These are phyloP conservation scores for Cataglyphis cursor DNA, from an alignment of 2,888 invertebrate genomes.

Conservation along the genomic window DNA sequence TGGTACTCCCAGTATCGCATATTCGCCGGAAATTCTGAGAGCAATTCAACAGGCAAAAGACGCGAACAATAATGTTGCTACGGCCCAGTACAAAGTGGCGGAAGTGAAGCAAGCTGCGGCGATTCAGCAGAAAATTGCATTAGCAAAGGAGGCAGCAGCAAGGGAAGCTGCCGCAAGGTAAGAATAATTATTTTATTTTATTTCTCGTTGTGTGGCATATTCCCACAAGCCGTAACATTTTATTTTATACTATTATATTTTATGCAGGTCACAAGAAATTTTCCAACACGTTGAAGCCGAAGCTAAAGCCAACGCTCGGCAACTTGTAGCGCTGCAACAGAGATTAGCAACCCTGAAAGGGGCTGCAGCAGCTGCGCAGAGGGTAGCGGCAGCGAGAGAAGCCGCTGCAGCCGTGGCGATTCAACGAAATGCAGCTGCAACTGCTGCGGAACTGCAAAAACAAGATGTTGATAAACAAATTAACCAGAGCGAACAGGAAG, in stretches of 20 bases:
- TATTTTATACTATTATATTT: not conserved
- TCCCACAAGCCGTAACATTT: not conserved
- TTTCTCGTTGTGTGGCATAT: not conserved
- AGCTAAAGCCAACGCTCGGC: constrained; percentile 88
- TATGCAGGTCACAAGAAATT: constrained; percentile 82
- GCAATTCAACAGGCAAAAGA: constrained; percentile 92
- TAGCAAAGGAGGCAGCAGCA: constrained; percentile 92
- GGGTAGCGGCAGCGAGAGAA: constrained; percentile 91
- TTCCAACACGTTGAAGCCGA: constrained; percentile 82
- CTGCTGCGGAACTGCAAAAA: constrained; percentile 91
- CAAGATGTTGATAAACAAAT: constrained; percentile 86
- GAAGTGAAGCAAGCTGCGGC: constrained; percentile 92
- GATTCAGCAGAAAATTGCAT: constrained; percentile 91
- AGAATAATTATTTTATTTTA: constrained; percentile 1
- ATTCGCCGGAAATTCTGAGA: constrained; percentile 90
- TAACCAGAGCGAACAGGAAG: constrained; percentile 83
- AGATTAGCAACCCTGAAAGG: constrained; percentile 91
- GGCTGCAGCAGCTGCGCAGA: constrained; percentile 91
- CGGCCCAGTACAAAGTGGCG: constrained; percentile 92
- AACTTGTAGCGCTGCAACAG: constrained; percentile 89
- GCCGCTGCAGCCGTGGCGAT: constrained; percentile 92
- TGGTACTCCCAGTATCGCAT: constrained; percentile 86
- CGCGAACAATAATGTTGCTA: constrained; percentile 90
- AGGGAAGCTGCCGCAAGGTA: constrained; percentile 84
- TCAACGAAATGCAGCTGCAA: constrained; percentile 91